These are phyloP conservation scores for Ichneumoninae sp. DNA, from an alignment of 2,888 invertebrate species.

Conservation along the genomic window DNA sequence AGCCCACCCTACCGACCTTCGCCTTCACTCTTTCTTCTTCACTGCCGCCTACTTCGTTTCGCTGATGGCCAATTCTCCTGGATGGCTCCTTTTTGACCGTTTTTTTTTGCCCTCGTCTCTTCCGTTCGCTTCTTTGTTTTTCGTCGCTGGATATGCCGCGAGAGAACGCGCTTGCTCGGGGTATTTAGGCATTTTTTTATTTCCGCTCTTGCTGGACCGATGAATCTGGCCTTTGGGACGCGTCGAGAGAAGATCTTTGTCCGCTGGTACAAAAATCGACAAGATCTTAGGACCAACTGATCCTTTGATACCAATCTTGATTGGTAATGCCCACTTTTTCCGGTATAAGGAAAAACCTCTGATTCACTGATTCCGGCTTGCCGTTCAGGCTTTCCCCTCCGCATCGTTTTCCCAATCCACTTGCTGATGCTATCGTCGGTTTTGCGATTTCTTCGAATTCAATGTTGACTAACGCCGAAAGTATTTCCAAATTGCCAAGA, in stretches of 20 bases:
- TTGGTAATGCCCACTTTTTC: no score
- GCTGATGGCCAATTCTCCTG: conserved; percentile 29
- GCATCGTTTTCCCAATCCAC: neutral
- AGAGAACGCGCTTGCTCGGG: neutral
- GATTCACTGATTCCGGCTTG: no score
- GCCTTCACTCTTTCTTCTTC: conserved; percentile 20
- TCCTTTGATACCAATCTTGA: no score
- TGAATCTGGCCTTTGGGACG: neutral
- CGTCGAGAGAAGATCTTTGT: neutral
- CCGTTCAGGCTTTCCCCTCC: no score
- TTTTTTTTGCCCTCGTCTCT: neutral
- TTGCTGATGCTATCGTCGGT: conserved; percentile 4
- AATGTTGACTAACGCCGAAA: conserved; percentile 68
- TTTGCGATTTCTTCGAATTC: conserved; percentile 20
- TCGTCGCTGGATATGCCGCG: neutral
- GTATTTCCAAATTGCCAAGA: conserved; percentile 73
- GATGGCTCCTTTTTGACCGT: neutral
- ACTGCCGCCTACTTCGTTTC: conserved; percentile 20
- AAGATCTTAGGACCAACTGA: neutral
- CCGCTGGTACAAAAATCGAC: neutral
- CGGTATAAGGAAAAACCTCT: neutral
- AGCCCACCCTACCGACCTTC: conserved; percentile 65
- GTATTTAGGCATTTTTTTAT: conserved; percentile 4
- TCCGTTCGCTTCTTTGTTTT: conserved; percentile 4
- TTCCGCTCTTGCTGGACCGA: neutral